Conservation (phyloP, 2,113 vertebrate genomes). For the Atherinomorus stipes region DNA sequence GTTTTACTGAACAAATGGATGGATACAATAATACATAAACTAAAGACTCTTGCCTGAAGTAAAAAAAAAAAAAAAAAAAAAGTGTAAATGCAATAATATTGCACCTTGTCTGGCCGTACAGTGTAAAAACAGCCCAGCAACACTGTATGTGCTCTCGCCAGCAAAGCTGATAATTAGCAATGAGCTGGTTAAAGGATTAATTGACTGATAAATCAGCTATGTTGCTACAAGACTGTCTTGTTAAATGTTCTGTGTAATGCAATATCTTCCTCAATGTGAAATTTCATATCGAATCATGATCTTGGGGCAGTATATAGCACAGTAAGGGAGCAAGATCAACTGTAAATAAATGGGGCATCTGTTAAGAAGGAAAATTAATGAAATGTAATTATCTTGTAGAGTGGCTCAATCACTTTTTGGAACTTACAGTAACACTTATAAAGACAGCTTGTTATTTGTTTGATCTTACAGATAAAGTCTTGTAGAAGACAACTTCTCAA, state of each 20-base stretch:
- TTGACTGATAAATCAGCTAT: conserved; percentile 1
- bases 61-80: neutral
- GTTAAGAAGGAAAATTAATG: neutral
- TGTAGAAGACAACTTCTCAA: neutral
- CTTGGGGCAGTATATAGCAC: neutral
- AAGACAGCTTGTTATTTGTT: neutral
- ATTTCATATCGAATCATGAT: neutral
- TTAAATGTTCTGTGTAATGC: neutral
- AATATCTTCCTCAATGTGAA: neutral
- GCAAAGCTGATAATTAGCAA: neutral
- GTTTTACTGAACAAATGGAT: neutral
- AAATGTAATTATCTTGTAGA: neutral
- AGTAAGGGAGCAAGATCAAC: neutral
- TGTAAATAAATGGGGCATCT: neutral
- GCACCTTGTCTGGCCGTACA: neutral
- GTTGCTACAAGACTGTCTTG: neutral
- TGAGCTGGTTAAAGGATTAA: conserved; percentile 1
- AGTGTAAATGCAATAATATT: neutral
- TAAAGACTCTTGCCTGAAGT: accelerated
- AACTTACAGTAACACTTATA: neutral
- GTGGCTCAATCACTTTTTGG: neutral
- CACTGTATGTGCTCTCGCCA: neutral
- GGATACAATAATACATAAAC: neutral
- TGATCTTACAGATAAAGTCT: neutral
- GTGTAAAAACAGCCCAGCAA: neutral